Conservation (phyloP, 2,888 invertebrate species). For the Acanthosepion lycidas region DNA sequence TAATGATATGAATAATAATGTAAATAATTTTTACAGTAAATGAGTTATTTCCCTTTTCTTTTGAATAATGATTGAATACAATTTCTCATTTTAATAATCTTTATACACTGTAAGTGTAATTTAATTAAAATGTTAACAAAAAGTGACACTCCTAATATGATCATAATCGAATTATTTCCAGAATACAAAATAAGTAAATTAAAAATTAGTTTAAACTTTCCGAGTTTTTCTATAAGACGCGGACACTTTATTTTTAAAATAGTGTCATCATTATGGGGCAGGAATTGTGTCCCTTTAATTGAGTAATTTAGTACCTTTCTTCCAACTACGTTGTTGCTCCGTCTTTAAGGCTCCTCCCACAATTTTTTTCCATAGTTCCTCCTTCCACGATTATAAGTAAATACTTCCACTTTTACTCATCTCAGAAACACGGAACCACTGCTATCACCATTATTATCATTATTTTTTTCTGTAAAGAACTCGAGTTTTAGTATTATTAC, state of each 20-base stretch:
- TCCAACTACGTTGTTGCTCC: not conserved
- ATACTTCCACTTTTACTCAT: not conserved
- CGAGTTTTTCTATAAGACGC: too few relatives aligned
- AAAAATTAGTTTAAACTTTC: too few relatives aligned
- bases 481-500: not conserved
- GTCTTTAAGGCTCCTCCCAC: not conserved
- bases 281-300: not conserved
- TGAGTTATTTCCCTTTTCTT: not conserved
- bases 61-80: too few relatives aligned
- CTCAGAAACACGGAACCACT: not conserved
- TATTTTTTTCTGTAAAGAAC: not conserved
- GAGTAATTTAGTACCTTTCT: not conserved
- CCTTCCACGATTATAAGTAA: not conserved
- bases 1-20: not conserved
- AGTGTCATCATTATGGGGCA: not conserved
- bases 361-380: not conserved
- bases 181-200: too few relatives aligned
- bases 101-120: too few relatives aligned
- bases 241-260: too few relatives aligned
- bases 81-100: too few relatives aligned
- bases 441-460: not conserved
- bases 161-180: too few relatives aligned
- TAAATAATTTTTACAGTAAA: not conserved
- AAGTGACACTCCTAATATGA: too few relatives aligned
- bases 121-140: too few relatives aligned